Conservation (phyloP, 2,113 vertebrate genomes). For the Vombatus ursinus region DNA sequence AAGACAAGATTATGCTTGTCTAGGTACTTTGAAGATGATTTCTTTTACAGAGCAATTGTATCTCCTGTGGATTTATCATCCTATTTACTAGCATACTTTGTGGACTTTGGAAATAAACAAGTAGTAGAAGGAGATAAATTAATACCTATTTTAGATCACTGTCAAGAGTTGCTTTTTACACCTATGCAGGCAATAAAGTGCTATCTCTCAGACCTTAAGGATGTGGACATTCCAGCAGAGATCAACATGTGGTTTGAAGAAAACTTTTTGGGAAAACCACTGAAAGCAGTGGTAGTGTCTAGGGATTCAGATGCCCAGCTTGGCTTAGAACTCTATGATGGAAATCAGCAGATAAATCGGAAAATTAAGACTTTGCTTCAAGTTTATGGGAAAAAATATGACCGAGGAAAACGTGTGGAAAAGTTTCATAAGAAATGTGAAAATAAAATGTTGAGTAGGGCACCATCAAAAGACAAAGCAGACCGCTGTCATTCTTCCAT, state of each 20-base stretch:
- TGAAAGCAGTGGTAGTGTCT: constrained; percentile 85
- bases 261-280: constrained; percentile 81
- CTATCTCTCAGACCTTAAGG: constrained; percentile 83
- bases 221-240: constrained; percentile 78
- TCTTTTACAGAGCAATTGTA: constrained; percentile 88
- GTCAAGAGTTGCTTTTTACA: constrained; percentile 86
- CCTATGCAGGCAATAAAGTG: constrained; percentile 94
- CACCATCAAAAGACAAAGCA: constrained; percentile 58
- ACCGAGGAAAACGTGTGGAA: constrained; percentile 27
- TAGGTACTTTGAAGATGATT: constrained; percentile 88
- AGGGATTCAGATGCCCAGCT: constrained; percentile 86
- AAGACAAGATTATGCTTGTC: constrained; percentile 85
- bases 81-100: constrained; percentile 87
- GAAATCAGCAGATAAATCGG: constrained; percentile 86
- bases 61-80: constrained; percentile 79
- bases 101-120: constrained; percentile 92
- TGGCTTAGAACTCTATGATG: constrained; percentile 89
- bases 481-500: background rate
- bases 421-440: constrained; percentile 39
- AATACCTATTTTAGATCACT: constrained; percentile 85
- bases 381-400: constrained; percentile 57
- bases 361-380: constrained; percentile 86
- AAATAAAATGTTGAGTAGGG: constrained; percentile 24
- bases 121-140: constrained; percentile 85
- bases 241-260: constrained; percentile 87